phyloP scores from a whole-genome alignment of 2,797 vertebrate genomes.

The Propithecus deckenii region DNA sequence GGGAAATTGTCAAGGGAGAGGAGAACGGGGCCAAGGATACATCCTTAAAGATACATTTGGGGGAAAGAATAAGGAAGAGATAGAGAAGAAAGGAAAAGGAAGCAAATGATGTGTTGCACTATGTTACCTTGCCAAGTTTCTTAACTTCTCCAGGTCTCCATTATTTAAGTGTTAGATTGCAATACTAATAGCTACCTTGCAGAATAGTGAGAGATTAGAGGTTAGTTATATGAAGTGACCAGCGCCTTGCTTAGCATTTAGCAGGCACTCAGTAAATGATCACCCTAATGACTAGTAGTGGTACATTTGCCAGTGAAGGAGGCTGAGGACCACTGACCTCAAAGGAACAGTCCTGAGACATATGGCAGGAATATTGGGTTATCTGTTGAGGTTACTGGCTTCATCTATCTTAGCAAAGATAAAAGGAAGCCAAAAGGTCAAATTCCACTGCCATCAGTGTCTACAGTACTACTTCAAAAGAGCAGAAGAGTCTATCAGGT shows the following conservation, averaged over 20 bases:
- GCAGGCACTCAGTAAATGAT: not conserved
- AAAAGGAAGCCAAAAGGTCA: not conserved
- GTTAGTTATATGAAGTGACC: not conserved
- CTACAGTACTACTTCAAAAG: slow-evolving; percentile 71
- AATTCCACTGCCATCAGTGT: not conserved
- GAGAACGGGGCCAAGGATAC: not conserved
- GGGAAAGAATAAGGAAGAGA: not conserved
- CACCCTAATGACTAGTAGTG: not conserved
- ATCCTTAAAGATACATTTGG: not conserved
- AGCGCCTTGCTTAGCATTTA: not conserved
- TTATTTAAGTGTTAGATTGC: not conserved
- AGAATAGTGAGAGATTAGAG: not conserved
- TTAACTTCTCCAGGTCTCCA: not conserved
- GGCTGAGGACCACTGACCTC: not conserved
- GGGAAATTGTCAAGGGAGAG: not conserved
- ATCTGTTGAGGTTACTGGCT: not conserved
- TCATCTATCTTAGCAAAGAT: slow-evolving; percentile 9
- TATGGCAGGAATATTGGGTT: not conserved
- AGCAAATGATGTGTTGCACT: not conserved
- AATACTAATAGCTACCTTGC: not conserved
- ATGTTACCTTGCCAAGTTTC: not conserved
- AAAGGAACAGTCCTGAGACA: not conserved
- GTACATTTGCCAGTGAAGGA: not conserved
- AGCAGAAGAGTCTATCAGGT: slow-evolving; percentile 33
- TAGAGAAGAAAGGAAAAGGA: not conserved